Evolutionary conservation across 2,888 invertebrate species (phyloP).

Genomic region (Amorpha juglandis): DNA sequence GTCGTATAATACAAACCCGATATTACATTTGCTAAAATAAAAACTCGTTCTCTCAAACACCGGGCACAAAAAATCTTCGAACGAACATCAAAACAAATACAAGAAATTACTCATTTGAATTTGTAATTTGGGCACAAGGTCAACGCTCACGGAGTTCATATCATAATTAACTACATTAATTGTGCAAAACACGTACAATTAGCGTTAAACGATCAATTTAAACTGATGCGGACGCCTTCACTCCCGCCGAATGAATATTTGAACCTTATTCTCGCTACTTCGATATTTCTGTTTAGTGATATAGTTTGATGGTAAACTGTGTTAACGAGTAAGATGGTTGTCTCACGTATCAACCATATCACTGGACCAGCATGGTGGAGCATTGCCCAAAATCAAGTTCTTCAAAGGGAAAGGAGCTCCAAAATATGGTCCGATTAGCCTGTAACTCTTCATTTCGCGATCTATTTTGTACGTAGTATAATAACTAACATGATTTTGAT

Average conservation of each 20-base stretch:
- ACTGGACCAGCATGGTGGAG: too few relatives aligned
- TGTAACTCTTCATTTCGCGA: too few relatives aligned
- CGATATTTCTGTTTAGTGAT: not conserved
- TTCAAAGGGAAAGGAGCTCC: too few relatives aligned
- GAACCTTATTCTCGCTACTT: not conserved
- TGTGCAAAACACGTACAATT: conserved; percentile 38
- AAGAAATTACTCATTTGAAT: not conserved
- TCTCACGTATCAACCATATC: too few relatives aligned
- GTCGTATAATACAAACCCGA: too few relatives aligned
- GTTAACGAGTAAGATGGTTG: too few relatives aligned
- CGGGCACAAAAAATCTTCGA: not conserved
- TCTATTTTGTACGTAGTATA: too few relatives aligned
- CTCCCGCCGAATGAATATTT: not conserved
- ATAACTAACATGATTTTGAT: too few relatives aligned
- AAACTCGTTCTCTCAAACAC: not conserved
- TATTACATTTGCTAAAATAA: too few relatives aligned
- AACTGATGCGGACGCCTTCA: conserved; percentile 24
- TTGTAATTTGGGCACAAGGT: conserved; percentile 26
- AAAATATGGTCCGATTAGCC: too few relatives aligned
- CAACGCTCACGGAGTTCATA: conserved; percentile 32
- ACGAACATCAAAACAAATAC: not conserved
- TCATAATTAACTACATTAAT: conserved; percentile 38
- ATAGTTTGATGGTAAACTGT: too few relatives aligned
- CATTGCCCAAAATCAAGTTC: too few relatives aligned
- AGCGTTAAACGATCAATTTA: conserved; percentile 37